A percentile compares a stretch with the other conserved stretches of the same genome.
phyloP scores from a whole-genome alignment of 2,888 invertebrate genomes.

The Salticus scenicus region DNA sequence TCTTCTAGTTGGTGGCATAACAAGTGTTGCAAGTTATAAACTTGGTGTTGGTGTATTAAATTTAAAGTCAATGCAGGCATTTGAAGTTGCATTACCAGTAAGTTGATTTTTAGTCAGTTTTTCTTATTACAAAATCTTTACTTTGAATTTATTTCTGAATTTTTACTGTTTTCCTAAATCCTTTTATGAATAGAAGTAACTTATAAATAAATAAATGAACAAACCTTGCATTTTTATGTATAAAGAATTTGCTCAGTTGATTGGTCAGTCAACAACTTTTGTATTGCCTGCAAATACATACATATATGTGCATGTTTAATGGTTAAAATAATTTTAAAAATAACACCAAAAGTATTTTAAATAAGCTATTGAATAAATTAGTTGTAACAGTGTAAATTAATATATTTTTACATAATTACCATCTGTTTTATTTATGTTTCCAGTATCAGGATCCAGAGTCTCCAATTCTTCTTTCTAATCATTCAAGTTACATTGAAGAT shows the following conservation, averaged over 20 bases:
- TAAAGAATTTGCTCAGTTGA: too few species aligned
- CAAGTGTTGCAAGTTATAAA: constrained; percentile 74
- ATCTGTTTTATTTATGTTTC: constrained; percentile 66
- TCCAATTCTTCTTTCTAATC: constrained; percentile 75
- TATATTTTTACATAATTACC: too few species aligned
- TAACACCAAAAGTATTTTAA: too few species aligned
- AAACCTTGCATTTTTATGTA: too few species aligned
- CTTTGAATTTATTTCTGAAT: not conserved
- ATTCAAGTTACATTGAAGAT: constrained; percentile 74
- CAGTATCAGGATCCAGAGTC: constrained; percentile 73
- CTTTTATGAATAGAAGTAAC: too few species aligned
- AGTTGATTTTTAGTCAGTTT: constrained; percentile 69
- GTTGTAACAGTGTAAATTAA: too few species aligned
- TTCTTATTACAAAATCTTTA: not conserved
- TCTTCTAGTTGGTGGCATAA: constrained; percentile 76
- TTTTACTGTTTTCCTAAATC: not conserved
- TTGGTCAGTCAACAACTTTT: too few species aligned
- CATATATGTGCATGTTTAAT: too few species aligned
- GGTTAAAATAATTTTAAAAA: too few species aligned
- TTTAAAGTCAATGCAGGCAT: constrained; percentile 72
- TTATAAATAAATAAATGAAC: too few species aligned
- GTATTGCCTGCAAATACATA: too few species aligned
- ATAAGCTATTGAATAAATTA: too few species aligned
- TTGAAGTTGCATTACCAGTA: constrained; percentile 76
- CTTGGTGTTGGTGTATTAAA: constrained; percentile 75